These are phyloP conservation scores for Toxotes chatareus DNA, from an alignment of 2,113 vertebrate species.

Conservation along the genomic window DNA sequence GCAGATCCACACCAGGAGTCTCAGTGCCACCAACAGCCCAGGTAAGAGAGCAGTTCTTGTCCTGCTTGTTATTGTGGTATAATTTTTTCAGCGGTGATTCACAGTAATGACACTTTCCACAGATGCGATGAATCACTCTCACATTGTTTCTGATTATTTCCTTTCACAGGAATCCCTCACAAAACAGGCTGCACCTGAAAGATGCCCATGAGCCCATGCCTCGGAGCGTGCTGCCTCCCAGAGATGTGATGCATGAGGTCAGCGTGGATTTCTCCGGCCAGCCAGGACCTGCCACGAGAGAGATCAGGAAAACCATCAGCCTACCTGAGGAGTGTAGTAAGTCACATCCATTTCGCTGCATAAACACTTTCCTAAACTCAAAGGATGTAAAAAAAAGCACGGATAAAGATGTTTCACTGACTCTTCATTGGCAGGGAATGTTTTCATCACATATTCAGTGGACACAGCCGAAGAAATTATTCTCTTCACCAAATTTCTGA, in stretches of 20 bases:
- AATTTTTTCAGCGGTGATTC: background rate
- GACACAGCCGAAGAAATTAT: slow-evolving; percentile 70
- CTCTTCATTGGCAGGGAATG: slow-evolving; percentile 58
- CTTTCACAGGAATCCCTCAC: slow-evolving; percentile 16
- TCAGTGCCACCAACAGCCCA: background rate
- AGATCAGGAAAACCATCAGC: slow-evolving; percentile 71
- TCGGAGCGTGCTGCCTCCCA: background rate
- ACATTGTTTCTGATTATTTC: background rate
- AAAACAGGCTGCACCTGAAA: background rate
- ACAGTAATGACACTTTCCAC: background rate
- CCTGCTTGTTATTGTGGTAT: background rate
- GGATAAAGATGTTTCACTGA: background rate
- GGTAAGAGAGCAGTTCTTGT: slow-evolving; percentile 9
- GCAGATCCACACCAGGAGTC: background rate
- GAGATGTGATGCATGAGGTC: slow-evolving; percentile 64
- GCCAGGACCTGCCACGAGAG: slow-evolving; percentile 13
- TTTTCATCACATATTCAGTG: slow-evolving; percentile 80
- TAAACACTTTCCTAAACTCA: background rate
- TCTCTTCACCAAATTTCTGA: slow-evolving; percentile 68
- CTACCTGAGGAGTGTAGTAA: slow-evolving; percentile 75
- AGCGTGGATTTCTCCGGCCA: slow-evolving; percentile 3
- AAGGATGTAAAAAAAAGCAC: background rate
- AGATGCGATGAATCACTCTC: background rate
- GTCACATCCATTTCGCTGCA: background rate
- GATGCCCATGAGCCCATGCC: background rate